Percentiles rank a stretch among this genome's conserved stretches.
Conservation (phyloP, 2,888 invertebrate species). For the Drosophila emarginata region DNA sequence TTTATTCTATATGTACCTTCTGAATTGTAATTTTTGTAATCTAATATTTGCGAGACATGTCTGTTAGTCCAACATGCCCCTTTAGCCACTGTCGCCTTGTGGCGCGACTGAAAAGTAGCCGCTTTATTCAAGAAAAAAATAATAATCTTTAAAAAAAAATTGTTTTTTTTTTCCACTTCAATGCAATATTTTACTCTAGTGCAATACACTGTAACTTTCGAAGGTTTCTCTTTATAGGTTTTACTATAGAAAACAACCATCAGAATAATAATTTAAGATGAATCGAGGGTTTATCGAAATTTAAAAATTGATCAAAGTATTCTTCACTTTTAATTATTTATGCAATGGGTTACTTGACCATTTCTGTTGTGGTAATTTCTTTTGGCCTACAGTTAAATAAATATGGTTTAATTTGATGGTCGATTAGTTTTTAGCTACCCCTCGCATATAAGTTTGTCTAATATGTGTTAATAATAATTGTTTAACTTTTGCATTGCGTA, state of each 20-base stretch:
- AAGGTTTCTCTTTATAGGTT: too few species aligned
- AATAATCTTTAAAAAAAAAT: neutral
- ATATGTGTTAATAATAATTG: conserved; percentile 56
- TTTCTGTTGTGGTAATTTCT: too few species aligned
- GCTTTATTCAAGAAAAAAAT: neutral
- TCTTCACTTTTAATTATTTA: neutral
- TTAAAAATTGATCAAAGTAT: too few species aligned
- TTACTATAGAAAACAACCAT: too few species aligned
- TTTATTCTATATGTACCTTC: neutral
- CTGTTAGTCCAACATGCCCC: conserved; percentile 31
- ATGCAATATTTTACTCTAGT: neutral
- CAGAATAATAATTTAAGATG: too few species aligned
- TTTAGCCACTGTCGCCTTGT: conserved; percentile 26
- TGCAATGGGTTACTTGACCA: too few species aligned
- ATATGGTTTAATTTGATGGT: too few species aligned
- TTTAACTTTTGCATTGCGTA: conserved; percentile 70
- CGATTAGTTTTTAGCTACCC: neutral
- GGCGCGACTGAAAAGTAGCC: neutral
- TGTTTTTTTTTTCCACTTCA: neutral
- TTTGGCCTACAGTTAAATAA: too few species aligned
- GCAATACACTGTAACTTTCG: neutral
- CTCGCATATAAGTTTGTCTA: neutral
- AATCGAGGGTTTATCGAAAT: too few species aligned
- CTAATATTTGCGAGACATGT: conserved; percentile 59
- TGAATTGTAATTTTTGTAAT: conserved; percentile 48